phyloP scores from a whole-genome alignment of 1,140 invertebrate genomes.

The Drusus annulatus region DNA sequence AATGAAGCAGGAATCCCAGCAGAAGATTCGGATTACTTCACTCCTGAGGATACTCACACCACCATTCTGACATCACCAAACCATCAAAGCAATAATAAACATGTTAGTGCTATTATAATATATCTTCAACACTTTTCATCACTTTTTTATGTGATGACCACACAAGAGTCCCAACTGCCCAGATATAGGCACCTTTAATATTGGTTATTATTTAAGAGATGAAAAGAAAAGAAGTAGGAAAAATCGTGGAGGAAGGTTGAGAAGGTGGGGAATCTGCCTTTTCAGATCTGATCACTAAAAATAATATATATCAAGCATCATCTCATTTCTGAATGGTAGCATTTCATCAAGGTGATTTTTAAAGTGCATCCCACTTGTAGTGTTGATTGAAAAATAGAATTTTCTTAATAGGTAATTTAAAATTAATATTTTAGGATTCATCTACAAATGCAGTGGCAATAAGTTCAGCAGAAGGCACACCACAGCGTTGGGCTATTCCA shows the following conservation, averaged over 20 bases:
- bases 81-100: constrained; percentile 45
- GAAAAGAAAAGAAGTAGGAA: too few species aligned
- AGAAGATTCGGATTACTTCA: constrained; percentile 82
- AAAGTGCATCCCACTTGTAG: too few species aligned
- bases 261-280: too few species aligned
- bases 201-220: too few species aligned
- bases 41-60: constrained; percentile 78
- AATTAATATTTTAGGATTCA: constrained; percentile 43
- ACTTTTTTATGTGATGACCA: not conserved
- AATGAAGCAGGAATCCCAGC: constrained; percentile 61
- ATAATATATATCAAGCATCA: too few species aligned
- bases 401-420: not conserved
- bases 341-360: too few species aligned
- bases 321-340: too few species aligned
- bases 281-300: too few species aligned
- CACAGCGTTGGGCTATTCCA: constrained; percentile 68
- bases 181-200: not conserved
- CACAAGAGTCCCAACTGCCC: too few species aligned
- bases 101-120: constrained; percentile 30
- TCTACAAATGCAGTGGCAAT: constrained; percentile 50
- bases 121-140: too few species aligned
- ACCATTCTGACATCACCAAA: constrained; percentile 73
- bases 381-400: too few species aligned
- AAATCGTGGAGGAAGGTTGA: too few species aligned
- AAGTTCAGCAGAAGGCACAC: constrained; percentile 63